Base-by-base conservation (phyloP, 2,797 vertebrate genomes). In the Anisognathus igniventris region DNA sequence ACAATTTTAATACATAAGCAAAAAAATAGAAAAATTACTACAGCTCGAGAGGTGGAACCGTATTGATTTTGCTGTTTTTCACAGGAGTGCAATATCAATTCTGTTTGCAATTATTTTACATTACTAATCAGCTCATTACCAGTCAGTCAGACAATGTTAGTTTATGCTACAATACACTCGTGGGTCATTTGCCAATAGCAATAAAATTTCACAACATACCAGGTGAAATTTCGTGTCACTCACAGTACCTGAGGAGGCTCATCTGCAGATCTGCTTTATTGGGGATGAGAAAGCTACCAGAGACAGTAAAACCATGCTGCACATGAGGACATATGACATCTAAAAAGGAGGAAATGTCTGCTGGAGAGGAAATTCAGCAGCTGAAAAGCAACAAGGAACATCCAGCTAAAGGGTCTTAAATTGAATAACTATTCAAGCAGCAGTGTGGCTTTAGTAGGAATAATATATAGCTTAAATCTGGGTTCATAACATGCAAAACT, bases 121-220 rank as follows among this genome's bases (percentile, higher is more conserved):
- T 95, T 96, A 91, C 88, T 97, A 97, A 97, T 92, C 92, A 97
- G 88, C 89, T 90, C 86, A 91, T 97, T 95, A 95, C 65, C 89
- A 94, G 56, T 31, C 64, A 86, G 93, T 86, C 90, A 94, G 92
- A 95, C 83, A 93, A 75, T 65, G 89, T 94, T 95, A 94, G 67
- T 84, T 91, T 80, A 67, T 45, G 28, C 77, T 86, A 92, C 48
- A 92, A 94, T 45, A 88, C 75, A 77, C 65, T n/a, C 54, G 51
- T 75, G 90, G 92, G 81, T 94, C 85, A 82, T 94, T 94, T 96
- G 92, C 92, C 95, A 73, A 90, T 95, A 93, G 24, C 40, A 58
- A 54, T 73, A n/a, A 27, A 86, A 72, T 74, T 75, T 82, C 54
- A 81, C 76, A 64, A n/a, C 3, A 4, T 56, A 57, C 19, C 76